Conservation (phyloP, 2,888 invertebrate genomes). For the Dryococelus australis region DNA sequence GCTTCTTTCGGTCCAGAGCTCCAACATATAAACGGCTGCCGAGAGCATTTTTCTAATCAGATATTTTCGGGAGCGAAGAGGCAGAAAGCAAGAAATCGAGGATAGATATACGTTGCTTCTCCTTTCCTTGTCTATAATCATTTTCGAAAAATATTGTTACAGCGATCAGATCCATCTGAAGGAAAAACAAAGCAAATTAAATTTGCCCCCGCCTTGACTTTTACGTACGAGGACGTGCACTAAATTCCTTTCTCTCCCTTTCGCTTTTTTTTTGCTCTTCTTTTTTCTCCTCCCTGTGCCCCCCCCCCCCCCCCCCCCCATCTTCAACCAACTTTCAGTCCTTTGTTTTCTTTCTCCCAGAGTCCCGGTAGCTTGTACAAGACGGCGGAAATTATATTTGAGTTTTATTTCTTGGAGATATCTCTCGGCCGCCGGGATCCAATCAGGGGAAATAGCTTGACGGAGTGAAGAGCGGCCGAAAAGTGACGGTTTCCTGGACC, state of each 20-base stretch:
- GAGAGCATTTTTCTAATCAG: background rate
- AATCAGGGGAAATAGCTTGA: background rate
- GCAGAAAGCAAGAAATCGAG: background rate
- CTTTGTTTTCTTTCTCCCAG: constrained; percentile 33
- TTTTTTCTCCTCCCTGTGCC: too few relatives aligned
- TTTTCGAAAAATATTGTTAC: constrained; percentile 42
- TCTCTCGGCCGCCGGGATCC: background rate
- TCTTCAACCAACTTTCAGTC: background rate
- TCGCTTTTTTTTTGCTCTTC: background rate
- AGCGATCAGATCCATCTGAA: constrained; percentile 37
- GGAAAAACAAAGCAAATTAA: constrained; percentile 42
- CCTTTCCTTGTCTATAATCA: constrained; percentile 26
- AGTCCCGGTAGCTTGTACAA: constrained; percentile 20
- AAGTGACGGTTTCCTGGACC: background rate
- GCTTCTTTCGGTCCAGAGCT: too few relatives aligned
- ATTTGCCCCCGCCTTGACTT: constrained; percentile 37
- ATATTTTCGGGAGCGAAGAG: background rate
- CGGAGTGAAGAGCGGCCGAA: background rate
- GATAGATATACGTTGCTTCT: background rate
- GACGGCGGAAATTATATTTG: constrained; percentile 22
- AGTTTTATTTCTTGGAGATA: constrained; percentile 18
- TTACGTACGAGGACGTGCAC: constrained; percentile 21
- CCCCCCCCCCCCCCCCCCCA: background rate
- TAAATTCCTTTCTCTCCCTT: constrained; percentile 19
- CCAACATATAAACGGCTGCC: too few relatives aligned